phyloP scores from a whole-genome alignment of 1,140 invertebrate species.

The Ceratosolen solmsi region DNA sequence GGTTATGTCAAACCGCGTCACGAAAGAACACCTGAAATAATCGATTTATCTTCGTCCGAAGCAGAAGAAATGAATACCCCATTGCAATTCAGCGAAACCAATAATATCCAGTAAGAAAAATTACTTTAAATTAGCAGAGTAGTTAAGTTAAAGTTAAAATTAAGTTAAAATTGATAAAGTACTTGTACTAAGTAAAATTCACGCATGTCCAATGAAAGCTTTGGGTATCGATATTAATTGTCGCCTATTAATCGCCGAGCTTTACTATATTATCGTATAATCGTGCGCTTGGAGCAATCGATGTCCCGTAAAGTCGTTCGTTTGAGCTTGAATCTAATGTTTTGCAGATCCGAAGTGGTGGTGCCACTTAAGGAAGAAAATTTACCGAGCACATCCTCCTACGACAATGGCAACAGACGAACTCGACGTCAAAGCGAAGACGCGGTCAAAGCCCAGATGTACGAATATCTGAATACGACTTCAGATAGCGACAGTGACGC shows the following conservation, averaged over 20 bases:
- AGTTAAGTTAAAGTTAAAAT: too few species aligned
- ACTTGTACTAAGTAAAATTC: too few species aligned
- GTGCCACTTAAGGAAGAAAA: constrained; percentile 38
- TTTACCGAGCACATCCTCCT: constrained; percentile 45
- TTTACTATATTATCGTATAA: too few species aligned
- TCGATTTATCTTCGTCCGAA: constrained; percentile 71
- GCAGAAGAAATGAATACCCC: constrained; percentile 56
- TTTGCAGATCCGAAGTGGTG: neutral
- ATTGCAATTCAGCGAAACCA: neutral
- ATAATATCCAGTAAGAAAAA: constrained; percentile 35
- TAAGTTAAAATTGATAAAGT: too few species aligned
- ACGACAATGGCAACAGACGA: neutral
- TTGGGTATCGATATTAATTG: too few species aligned
- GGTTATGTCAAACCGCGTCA: constrained; percentile 74
- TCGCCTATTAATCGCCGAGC: too few species aligned
- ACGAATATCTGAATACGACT: constrained; percentile 13
- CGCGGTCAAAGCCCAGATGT: constrained; percentile 8
- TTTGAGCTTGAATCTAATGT: too few species aligned
- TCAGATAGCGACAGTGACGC: constrained; percentile 48
- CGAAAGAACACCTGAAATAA: constrained; percentile 74
- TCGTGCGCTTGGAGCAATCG: too few species aligned
- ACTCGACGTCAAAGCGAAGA: constrained; percentile 25
- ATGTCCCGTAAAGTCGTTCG: too few species aligned
- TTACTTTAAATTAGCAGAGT: too few species aligned
- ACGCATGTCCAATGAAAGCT: too few species aligned